Evolutionary conservation across 1,140 invertebrate species (phyloP).

Genomic region (Rhagoletis zephyria): DNA sequence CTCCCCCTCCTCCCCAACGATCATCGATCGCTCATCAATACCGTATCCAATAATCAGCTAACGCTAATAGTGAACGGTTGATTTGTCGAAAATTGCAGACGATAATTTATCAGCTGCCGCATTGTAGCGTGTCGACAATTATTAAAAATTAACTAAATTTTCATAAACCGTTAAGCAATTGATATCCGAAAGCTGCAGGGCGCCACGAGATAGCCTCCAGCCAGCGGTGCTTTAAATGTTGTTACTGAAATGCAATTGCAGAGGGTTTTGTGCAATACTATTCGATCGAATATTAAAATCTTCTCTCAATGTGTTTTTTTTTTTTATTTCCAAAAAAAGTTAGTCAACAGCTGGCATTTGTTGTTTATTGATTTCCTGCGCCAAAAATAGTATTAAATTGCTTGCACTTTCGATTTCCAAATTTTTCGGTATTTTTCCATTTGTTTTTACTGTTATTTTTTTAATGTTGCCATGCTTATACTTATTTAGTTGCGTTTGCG

Average conservation of each 20-base stretch:
- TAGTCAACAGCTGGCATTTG: background rate
- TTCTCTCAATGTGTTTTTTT: background rate
- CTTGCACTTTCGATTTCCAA: background rate
- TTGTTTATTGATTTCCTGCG: constrained; percentile 9
- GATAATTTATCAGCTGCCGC: background rate
- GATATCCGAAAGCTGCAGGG: constrained; percentile 26
- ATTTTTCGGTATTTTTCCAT: background rate
- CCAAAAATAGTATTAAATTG: constrained; percentile 21
- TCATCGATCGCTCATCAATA: no score
- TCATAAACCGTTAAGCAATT: background rate
- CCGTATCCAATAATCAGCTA: no score
- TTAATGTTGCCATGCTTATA: background rate
- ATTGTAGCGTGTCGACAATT: background rate
- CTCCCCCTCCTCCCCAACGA: no score
- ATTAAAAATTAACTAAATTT: constrained; percentile 25
- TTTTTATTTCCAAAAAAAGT: background rate
- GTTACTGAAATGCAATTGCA: background rate
- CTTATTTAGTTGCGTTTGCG: constrained; percentile 13
- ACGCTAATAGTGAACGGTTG: background rate
- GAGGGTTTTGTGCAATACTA: background rate
- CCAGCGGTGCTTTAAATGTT: background rate
- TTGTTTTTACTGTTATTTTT: constrained; percentile 1
- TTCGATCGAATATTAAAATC: background rate
- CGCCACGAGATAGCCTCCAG: constrained; percentile 19
- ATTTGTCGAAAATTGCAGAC: constrained; percentile 2